phyloP scores from a whole-genome alignment of 2,113 vertebrate species.

The Athene cunicularia region DNA sequence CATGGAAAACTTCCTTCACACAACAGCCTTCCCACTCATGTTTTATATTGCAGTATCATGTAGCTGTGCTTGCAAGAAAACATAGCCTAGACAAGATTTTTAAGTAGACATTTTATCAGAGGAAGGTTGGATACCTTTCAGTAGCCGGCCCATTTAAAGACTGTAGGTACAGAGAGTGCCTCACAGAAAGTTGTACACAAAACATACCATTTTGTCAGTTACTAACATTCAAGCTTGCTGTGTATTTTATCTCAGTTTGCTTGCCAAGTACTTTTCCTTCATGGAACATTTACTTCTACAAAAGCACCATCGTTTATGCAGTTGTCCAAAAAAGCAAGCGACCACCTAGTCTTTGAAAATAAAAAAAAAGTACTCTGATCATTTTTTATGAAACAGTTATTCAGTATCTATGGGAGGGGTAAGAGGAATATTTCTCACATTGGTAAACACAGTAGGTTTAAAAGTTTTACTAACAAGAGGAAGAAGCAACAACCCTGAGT shows the following conservation, averaged over 20 bases:
- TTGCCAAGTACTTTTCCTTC: constrained; percentile 35
- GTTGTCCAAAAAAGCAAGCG: neutral
- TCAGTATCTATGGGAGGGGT: neutral
- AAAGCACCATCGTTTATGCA: neutral
- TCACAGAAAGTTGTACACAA: neutral
- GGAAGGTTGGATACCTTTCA: neutral
- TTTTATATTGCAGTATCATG: neutral
- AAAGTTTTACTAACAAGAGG: neutral
- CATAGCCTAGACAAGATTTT: neutral
- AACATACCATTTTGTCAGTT: neutral
- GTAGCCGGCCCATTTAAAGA: neutral
- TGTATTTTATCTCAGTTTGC: neutral
- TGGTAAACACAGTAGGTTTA: neutral
- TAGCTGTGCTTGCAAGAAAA: neutral
- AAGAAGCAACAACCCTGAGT: neutral
- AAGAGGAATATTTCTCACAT: neutral
- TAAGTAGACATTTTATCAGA: neutral
- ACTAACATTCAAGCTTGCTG: constrained; percentile 14
- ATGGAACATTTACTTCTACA: neutral
- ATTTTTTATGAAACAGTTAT: neutral
- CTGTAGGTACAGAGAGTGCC: neutral
- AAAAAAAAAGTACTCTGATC: neutral
- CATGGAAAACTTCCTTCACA: neutral
- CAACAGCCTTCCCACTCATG: neutral
- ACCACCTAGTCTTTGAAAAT: neutral